Percentiles rank a stretch among this genome's conserved stretches.
phyloP scores from a whole-genome alignment of 1,140 invertebrate genomes.

The Drosophila neocordata region DNA sequence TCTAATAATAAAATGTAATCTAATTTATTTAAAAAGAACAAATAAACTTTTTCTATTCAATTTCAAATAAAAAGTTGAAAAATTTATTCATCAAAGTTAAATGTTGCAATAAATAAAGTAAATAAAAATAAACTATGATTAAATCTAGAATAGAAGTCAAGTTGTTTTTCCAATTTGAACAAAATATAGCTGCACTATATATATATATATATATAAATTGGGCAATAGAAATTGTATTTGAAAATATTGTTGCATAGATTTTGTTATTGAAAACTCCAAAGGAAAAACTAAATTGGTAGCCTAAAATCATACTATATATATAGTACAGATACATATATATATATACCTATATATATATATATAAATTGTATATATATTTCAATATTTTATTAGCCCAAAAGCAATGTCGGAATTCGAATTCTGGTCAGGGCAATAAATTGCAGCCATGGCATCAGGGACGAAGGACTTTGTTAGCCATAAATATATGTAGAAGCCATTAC shows the following conservation, averaged over 20 bases:
- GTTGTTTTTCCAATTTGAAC: no score
- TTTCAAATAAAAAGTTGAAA: not conserved
- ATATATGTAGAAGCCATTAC: constrained; percentile 50
- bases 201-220: not conserved
- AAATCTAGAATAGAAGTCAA: no score
- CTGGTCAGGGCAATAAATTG: constrained; percentile 62
- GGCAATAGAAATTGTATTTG: not conserved
- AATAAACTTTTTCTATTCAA: no score
- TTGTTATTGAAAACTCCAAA: constrained; percentile 1
- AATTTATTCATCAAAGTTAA: not conserved
- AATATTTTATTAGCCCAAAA: constrained; percentile 71
- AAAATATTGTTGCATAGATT: not conserved
- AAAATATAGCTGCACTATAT: not conserved
- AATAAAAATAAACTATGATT: no score
- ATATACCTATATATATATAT: constrained; percentile 1
- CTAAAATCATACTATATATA: not conserved
- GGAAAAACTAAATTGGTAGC: not conserved
- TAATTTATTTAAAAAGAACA: no score
- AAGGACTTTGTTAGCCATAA: constrained; percentile 62
- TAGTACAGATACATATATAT: constrained; percentile 3
- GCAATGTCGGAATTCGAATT: constrained; percentile 34
- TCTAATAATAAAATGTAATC: no score
- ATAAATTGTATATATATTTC: constrained; percentile 60
- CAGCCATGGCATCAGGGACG: constrained; percentile 58
- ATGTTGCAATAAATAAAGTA: not conserved